Evolutionary conservation across 2,888 invertebrate species (phyloP), one percentile per base, ranked within the genome.

Genomic region (Platycheirus rosarum): DNA sequence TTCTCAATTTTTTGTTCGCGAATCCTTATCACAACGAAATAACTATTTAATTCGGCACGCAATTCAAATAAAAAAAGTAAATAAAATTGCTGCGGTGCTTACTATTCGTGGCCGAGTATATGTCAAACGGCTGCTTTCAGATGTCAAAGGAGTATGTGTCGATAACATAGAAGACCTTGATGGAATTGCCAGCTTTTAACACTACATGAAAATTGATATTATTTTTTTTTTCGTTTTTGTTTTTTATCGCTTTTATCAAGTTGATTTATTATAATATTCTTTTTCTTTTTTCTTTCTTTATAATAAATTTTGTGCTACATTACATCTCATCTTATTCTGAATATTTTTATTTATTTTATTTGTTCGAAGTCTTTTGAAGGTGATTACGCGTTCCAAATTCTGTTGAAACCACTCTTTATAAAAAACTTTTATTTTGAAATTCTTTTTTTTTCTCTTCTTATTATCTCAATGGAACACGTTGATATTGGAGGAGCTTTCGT

Each of bases 51-150:
- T n/a, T n/a, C n/a, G n/a, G n/a, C n/a, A n/a, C n/a, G n/a, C n/a
- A n/a, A n/a, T n/a, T n/a, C n/a, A n/a, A 46, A 20, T 26, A 3
- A 16, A 49, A 11, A 49, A 29, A 49, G 1, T 4, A 13, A 14
- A 16, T 0, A 26, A 13, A 26, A 26, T 49, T 26, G 26, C 23
- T 2, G n/a, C 26, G 13, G 49, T 49, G 29, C 29, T 49, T 49
- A 49, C 49, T 2, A 49, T 49, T 13, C 29, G 49, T 2, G 49
- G 49, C 2, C 49, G 26, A n/a, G 49, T 49, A 14, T 49, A 49
- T 13, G 49, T 49, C 49, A 49, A 49, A 29, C 49, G 49, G 2
- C 13, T 13, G 26, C 26, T 26, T 26, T 26, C 26, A 13, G 49
- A 49, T 49, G 26, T 7, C n/a, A 26, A 49, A 49, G 26, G 49